Base-by-base conservation (phyloP, 2,888 invertebrate species). In the Lithophane socia region DNA sequence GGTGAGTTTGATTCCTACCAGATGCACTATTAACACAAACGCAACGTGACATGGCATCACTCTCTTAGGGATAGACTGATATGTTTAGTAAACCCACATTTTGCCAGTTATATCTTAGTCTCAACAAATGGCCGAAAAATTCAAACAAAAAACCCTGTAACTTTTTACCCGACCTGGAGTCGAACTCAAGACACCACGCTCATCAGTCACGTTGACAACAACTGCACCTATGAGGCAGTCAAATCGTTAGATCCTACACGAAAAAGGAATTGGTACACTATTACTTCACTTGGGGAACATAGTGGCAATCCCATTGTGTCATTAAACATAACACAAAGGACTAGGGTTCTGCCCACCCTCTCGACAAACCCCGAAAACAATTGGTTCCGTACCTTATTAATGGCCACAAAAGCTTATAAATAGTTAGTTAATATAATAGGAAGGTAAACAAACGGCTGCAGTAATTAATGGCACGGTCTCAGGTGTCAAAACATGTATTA, bases 401-500 rank as follows among this genome's bases (percentile, higher is more conserved):
- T 80, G 75, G 60, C 49, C 24, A 75, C 67, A 70, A 85, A 75
- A 66, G 72, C 72, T 52, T 75, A 73, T 78, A 70, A 75, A 80
- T 80, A 68, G 75, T 73, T 70, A 54, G 72, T 52, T 71, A 47
- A 69, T 66, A 58, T 61, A 56, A 72, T 66, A 72, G 47, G 18
- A 61, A 49, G 70, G 54, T 63, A 69, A 73, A 80, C 73, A 75
- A 84, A 77, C 5, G 29, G n/a, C 37, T 63, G 16, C 16, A 54
- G 49, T 84, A 71, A 80, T 85, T 84, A 85, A 80, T 75, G 68
- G 54, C 21, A 12, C 61, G 69, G 54, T 42, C 73, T 73, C 73
- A 76, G 82, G 73, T 85, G 78, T 63, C 75, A 76, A 66, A 74
- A 83, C 73, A 73, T 60, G 44, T 82, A 82, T 86, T 71, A 68